A percentile compares a stretch with the other conserved stretches of the same genome.
phyloP scores from a whole-genome alignment of 2,797 vertebrate species.

The Neosalanx taihuensis region DNA sequence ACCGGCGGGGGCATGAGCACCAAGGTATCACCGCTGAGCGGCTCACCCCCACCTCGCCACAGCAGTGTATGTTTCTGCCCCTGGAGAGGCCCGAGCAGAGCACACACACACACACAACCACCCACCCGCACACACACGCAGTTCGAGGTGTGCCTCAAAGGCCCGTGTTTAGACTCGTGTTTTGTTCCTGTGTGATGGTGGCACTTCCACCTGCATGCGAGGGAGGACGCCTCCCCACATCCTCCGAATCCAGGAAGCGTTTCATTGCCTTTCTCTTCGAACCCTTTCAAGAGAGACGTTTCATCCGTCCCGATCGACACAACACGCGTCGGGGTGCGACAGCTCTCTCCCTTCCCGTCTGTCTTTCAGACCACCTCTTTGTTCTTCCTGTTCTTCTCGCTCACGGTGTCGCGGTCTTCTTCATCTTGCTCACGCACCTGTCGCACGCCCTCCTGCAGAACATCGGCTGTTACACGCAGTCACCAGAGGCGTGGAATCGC shows the following conservation, averaged over 20 bases:
- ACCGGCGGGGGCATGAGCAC: conserved; percentile 65
- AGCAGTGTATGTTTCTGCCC: conserved; percentile 67
- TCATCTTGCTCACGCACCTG: conserved; percentile 54
- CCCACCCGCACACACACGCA: conserved; percentile 31
- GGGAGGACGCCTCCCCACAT: conserved; percentile 78
- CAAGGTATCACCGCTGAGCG: conserved; percentile 56
- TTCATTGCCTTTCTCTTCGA: conserved; percentile 60
- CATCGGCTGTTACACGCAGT: conserved; percentile 27
- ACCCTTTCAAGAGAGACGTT: conserved; percentile 56
- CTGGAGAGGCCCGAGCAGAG: conserved; percentile 52
- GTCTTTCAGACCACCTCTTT: conserved; percentile 15
- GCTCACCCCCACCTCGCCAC: conserved; percentile 24
- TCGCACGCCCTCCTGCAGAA: conserved; percentile 41
- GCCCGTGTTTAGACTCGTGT: conserved; percentile 76
- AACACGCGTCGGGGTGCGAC: conserved; percentile 7
- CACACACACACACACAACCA: conserved; percentile 26
- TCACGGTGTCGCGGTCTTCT: conserved; percentile 25
- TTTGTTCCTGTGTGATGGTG: conserved; percentile 76
- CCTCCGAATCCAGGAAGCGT: conserved; percentile 71
- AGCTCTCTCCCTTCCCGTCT: conserved; percentile 11
- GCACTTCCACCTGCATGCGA: conserved; percentile 80
- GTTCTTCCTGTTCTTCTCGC: conserved; percentile 28
- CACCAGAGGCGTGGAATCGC: conserved; percentile 47
- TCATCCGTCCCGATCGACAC: conserved; percentile 56
- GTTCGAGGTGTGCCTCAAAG: conserved; percentile 33